A percentile compares a stretch with the other conserved stretches of the same genome.
Conservation (phyloP, 2,797 vertebrate genomes). For the Megalops cyprinoides region DNA sequence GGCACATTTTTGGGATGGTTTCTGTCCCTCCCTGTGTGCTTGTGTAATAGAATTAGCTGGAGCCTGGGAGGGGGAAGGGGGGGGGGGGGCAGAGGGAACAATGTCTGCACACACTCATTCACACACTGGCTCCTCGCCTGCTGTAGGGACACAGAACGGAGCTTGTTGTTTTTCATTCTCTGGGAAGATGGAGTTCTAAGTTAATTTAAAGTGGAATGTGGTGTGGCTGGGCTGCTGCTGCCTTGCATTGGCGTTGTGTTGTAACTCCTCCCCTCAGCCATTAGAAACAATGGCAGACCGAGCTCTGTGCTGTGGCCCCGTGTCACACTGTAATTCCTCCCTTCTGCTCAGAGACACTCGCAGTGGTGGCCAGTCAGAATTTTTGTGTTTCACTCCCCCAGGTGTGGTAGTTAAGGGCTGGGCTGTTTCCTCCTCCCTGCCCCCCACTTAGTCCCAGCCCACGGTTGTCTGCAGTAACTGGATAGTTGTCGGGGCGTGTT, state of each 20-base stretch:
- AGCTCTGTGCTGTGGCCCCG: no score
- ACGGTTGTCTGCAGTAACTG: not conserved
- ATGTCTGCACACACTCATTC: not conserved
- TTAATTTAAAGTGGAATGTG: constrained; percentile 26
- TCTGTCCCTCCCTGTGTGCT: not conserved
- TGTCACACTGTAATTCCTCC: not conserved
- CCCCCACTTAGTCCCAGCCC: no score
- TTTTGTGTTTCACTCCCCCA: not conserved
- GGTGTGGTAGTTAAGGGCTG: not conserved
- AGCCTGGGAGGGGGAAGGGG: not conserved
- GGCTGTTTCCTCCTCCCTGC: not conserved
- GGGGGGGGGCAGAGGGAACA: not conserved
- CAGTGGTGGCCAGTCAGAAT: not conserved
- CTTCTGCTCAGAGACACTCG: not conserved
- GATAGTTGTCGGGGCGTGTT: not conserved
- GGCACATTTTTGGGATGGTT: constrained; percentile 23
- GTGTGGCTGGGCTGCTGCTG: not conserved
- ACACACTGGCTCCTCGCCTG: not conserved
- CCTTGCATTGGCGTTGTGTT: not conserved
- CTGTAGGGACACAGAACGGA: not conserved
- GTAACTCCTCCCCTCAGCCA: not conserved
- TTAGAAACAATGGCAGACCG: not conserved
- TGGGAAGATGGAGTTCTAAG: not conserved
- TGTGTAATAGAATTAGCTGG: constrained; percentile 16
- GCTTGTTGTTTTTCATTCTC: constrained; percentile 8